phyloP scores from a whole-genome alignment of 2,113 vertebrate genomes.

The Clarias macrocephalus region DNA sequence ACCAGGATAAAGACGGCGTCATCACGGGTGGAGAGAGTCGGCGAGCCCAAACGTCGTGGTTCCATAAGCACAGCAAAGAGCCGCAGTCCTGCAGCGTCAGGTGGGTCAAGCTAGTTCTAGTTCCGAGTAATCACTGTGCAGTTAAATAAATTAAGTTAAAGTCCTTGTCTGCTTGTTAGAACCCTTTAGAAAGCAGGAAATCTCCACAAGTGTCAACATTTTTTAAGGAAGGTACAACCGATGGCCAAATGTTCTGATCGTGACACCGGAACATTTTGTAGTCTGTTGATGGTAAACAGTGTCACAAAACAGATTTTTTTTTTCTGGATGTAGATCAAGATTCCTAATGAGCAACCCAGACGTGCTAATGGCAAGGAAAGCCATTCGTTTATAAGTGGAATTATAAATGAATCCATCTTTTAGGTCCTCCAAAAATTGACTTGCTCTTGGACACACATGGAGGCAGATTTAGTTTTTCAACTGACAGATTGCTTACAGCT shows the following conservation, averaged over 20 bases:
- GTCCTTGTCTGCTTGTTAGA: not conserved
- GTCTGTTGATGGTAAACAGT: not conserved
- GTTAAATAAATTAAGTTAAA: constrained; percentile 2
- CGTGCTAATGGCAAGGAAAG: not conserved
- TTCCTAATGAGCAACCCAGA: not conserved
- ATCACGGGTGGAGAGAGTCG: constrained; percentile 78
- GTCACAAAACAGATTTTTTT: not conserved
- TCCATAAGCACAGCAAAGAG: constrained; percentile 82
- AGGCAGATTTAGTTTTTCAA: not conserved
- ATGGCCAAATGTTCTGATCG: not conserved
- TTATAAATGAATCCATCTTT: not conserved
- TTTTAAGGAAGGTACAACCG: not conserved
- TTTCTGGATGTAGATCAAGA: not conserved
- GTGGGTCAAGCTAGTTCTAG: constrained; percentile 58
- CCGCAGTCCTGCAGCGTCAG: constrained; percentile 88
- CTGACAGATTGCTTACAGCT: constrained; percentile 14
- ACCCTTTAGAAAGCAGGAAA: constrained; percentile 15
- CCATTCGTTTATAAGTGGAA: not conserved
- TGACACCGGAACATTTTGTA: not conserved
- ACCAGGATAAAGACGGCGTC: constrained; percentile 72
- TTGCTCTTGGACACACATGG: not conserved
- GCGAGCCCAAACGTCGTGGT: constrained; percentile 83
- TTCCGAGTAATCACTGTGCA: not conserved
- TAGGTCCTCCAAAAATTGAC: not conserved
- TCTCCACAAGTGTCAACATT: not conserved